A percentile compares a stretch with the other conserved stretches of the same genome.
These are phyloP conservation scores for Ladona fulva DNA, from an alignment of 1,140 invertebrate species.

Conservation along the genomic window DNA sequence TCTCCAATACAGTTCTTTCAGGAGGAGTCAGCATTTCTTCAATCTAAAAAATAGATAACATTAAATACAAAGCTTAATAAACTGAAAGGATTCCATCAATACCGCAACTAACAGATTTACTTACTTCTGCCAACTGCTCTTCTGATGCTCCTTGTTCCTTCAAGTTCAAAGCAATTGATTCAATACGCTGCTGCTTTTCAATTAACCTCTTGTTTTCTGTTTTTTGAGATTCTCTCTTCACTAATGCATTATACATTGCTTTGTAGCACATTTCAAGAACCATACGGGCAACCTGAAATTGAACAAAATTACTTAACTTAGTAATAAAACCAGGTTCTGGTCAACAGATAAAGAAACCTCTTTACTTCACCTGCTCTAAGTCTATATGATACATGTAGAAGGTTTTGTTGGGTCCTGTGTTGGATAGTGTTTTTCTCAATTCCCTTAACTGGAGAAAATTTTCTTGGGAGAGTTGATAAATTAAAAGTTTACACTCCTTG, in stretches of 20 bases:
- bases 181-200: slow-evolving; percentile 74
- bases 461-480: slow-evolving; percentile 71
- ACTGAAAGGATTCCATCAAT: no score
- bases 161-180: slow-evolving; percentile 66
- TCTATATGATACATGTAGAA: slow-evolving; percentile 70
- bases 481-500: slow-evolving; percentile 77
- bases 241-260: slow-evolving; percentile 59
- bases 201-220: slow-evolving; percentile 55
- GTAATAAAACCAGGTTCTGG: background rate
- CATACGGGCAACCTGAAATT: slow-evolving; percentile 57
- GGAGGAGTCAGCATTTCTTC: slow-evolving; percentile 69
- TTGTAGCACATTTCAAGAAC: slow-evolving; percentile 66
- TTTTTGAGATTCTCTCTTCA: slow-evolving; percentile 50
- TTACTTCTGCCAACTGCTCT: slow-evolving; percentile 66
- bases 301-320: slow-evolving; percentile 31
- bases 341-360: background rate
- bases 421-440: slow-evolving; percentile 48
- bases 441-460: slow-evolving; percentile 69
- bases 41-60: slow-evolving; percentile 42
- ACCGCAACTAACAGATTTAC: slow-evolving; percentile 28
- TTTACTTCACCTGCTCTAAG: slow-evolving; percentile 34
- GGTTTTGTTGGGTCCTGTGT: slow-evolving; percentile 52
- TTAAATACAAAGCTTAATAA: no score
- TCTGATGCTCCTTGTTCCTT: slow-evolving; percentile 61
- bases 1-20: slow-evolving; percentile 56